A percentile compares a stretch with the other conserved stretches of the same genome.
phyloP scores from a whole-genome alignment of 2,888 invertebrate species.

The Azorinus chamasolen region DNA sequence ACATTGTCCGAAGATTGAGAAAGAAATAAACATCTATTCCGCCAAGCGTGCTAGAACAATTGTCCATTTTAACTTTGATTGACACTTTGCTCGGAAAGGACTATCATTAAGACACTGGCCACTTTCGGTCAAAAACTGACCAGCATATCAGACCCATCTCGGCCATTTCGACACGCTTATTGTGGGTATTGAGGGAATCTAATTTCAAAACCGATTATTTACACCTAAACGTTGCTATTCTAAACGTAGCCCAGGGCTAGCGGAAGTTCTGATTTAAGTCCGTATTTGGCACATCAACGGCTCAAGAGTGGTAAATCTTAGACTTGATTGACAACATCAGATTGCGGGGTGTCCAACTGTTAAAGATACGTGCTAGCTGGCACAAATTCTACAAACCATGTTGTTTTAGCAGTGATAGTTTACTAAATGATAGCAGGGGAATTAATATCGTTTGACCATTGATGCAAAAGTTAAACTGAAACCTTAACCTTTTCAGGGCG shows the following conservation, averaged over 20 bases:
- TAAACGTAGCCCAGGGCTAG: constrained; percentile 34
- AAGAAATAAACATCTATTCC: too few species aligned
- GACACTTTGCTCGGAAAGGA: too few species aligned
- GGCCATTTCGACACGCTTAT: constrained; percentile 65
- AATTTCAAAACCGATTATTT: constrained; percentile 59
- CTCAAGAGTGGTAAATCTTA: constrained; percentile 39
- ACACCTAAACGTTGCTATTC: constrained; percentile 60
- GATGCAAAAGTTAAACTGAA: too few species aligned
- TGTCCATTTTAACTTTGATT: too few species aligned
- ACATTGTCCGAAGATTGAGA: too few species aligned
- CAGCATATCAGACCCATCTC: constrained; percentile 49
- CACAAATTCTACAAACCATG: too few species aligned
- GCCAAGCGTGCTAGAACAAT: too few species aligned
- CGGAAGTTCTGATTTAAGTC: constrained; percentile 36
- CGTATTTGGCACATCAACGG: constrained; percentile 59
- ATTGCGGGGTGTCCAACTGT: constrained; percentile 40
- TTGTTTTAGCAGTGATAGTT: too few species aligned
- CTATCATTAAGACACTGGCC: constrained; percentile 36
- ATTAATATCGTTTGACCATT: too few species aligned
- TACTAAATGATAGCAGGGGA: too few species aligned
- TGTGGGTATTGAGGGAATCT: constrained; percentile 44
- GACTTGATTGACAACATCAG: constrained; percentile 43
- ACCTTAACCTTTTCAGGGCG: too few species aligned
- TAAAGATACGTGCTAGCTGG: constrained; percentile 27
- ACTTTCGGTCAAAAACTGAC: constrained; percentile 44